Conservation (phyloP, 2,888 invertebrate genomes). For the Eulithis prunata region DNA sequence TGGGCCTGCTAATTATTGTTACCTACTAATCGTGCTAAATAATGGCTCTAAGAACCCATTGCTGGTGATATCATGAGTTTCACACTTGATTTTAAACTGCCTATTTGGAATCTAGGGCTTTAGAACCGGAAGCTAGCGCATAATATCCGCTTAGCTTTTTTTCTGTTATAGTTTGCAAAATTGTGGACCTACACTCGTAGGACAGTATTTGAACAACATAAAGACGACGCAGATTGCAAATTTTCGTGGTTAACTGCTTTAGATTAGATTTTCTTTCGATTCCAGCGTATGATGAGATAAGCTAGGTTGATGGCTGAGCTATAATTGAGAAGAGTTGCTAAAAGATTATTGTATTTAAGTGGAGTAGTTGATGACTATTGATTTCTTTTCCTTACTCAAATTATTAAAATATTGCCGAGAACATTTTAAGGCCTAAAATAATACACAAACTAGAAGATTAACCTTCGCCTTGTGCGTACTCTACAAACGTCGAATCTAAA, state of each 20-base stretch:
- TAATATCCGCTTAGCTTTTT: no score
- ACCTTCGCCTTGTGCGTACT: slow-evolving; percentile 58
- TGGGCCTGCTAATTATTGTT: slow-evolving; percentile 57
- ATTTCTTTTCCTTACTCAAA: slow-evolving; percentile 33
- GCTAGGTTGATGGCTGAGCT: no score
- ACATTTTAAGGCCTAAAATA: slow-evolving; percentile 44
- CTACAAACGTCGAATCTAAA: slow-evolving; percentile 45
- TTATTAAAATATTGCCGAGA: slow-evolving; percentile 37
- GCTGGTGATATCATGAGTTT: slow-evolving; percentile 72
- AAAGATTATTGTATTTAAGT: no score
- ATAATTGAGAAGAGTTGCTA: no score
- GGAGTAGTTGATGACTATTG: neutral
- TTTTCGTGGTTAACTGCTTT: no score
- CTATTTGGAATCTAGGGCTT: slow-evolving; percentile 15
- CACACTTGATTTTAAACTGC: slow-evolving; percentile 61
- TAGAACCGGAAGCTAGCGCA: no score
- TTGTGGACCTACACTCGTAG: no score
- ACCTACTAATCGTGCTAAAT: slow-evolving; percentile 68
- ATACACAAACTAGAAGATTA: slow-evolving; percentile 40
- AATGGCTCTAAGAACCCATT: slow-evolving; percentile 56
- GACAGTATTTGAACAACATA: no score
- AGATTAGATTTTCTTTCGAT: no score
- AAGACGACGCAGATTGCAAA: no score
- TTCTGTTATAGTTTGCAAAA: no score
- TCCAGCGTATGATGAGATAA: no score